Base-by-base conservation (phyloP, 2,888 invertebrate species). In the Incurvaria masculella region DNA sequence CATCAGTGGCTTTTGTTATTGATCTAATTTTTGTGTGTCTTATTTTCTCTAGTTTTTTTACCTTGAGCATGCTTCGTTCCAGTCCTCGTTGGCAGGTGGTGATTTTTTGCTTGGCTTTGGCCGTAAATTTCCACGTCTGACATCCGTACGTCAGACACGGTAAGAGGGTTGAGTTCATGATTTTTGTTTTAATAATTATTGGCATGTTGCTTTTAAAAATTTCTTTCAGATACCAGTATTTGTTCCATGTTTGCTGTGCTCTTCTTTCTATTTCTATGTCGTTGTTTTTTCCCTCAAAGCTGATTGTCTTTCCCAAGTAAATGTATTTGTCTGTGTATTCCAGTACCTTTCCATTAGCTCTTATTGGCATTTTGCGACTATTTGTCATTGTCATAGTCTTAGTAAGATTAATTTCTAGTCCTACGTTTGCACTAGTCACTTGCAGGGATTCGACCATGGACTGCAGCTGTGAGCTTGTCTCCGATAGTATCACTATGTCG, bases 301-400 rank as follows among this genome's bases (percentile, higher is more conserved):
- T 20, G n/a, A 53, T 49, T 53, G 48, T 45, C 52, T 55, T 55
- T 14, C 51, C 51, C n/a, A 51, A 44, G 41, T 54, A 54, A 2
- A 52, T 47, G 16, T 53, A 51, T 41, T 51, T 42, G 6, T 46
- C 44, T 19, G 44, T 47, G 20, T 47, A 49, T 20, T 40, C 38
- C 18, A 48, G 38, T 42, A 10, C 47, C 47, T 46, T 33, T 14
- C 26, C 48, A 3, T 52, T 50, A 6, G 52, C 47, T 10, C 41
- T 18, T 48, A 51, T 52, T 43, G 16, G 43, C 43, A 41, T 49
- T 1, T 52, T 6, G 21, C 27, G 23, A 20, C 51, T 52, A n/a
- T n/a, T 53, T 45, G 53, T 53, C 51, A 52, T 49, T 2, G 49
- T 16, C 52, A 52, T 50, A 21, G 50, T 52, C 47, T 52, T 53